Evolutionary conservation across 1,140 invertebrate species (phyloP).

Genomic region (Drosophila virilis): DNA sequence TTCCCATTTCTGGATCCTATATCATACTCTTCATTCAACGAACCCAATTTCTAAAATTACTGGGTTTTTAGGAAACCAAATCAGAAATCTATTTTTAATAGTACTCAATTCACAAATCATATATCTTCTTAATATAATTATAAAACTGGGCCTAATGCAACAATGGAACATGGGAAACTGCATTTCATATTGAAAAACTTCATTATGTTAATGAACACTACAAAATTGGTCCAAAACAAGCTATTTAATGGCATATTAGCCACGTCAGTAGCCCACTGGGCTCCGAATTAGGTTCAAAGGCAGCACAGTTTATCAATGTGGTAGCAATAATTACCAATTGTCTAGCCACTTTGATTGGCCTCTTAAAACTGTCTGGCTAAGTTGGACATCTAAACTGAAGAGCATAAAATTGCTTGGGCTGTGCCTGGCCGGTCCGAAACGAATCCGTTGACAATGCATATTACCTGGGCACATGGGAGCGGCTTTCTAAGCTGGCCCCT

Average conservation of each 20-base stretch:
- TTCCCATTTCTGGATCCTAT: no score
- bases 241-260: conserved; percentile 6
- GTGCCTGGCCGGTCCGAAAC: conserved; percentile 5
- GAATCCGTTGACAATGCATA: conserved; percentile 42
- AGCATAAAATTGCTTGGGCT: conserved; percentile 29
- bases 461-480: conserved; percentile 21
- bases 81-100: no score
- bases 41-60: no score
- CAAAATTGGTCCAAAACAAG: neutral
- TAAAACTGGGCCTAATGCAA: no score
- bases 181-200: neutral
- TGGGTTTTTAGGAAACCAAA: no score
- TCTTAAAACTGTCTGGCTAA: conserved; percentile 1
- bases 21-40: no score
- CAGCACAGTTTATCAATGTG: neutral
- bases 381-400: conserved; percentile 22
- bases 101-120: no score
- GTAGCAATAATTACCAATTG: conserved; percentile 6
- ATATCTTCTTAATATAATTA: no score
- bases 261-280: conserved; percentile 19
- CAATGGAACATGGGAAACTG: no score
- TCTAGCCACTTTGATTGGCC: conserved; percentile 1
- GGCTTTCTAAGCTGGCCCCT: conserved; percentile 16
- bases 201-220: neutral
- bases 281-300: neutral